Evolutionary conservation across 1,140 invertebrate genomes (phyloP).

Genomic region (Calliphora vicina): DNA sequence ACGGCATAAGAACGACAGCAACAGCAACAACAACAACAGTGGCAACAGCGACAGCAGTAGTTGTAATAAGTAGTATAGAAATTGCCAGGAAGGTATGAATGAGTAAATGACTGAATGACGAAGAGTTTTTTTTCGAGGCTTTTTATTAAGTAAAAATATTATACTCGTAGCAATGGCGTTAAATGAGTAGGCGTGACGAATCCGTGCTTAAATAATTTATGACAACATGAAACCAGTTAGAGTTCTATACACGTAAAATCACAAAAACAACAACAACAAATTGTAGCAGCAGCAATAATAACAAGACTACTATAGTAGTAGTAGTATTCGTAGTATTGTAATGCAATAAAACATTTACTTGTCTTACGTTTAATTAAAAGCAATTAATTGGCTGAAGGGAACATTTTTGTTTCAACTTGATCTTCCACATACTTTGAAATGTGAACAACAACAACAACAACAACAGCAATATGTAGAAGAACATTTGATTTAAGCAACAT

Average conservation of each 20-base stretch:
- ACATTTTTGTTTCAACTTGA: neutral
- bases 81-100: slow-evolving; percentile 1
- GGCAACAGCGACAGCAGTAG: neutral
- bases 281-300: neutral
- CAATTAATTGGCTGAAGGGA: slow-evolving; percentile 29
- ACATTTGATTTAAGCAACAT: neutral
- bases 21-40: slow-evolving; percentile 29
- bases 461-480: neutral
- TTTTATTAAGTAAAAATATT: slow-evolving; percentile 6
- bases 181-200: slow-evolving; percentile 59
- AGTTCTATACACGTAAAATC: slow-evolving; percentile 14
- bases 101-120: neutral
- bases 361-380: slow-evolving; percentile 29
- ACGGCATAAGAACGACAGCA: slow-evolving; percentile 33
- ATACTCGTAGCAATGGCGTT: slow-evolving; percentile 34
- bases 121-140: neutral
- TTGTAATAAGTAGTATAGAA: neutral
- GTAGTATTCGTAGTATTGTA: neutral
- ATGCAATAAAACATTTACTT: slow-evolving; percentile 32
- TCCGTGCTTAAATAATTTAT: slow-evolving; percentile 45
- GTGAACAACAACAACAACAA: neutral
- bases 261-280: neutral
- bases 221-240: slow-evolving; percentile 28
- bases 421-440: too few relatives aligned
- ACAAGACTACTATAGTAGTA: neutral